phyloP scores from a whole-genome alignment of 2,113 vertebrate species.

The Pseudorhombus dupliciocellatus region DNA sequence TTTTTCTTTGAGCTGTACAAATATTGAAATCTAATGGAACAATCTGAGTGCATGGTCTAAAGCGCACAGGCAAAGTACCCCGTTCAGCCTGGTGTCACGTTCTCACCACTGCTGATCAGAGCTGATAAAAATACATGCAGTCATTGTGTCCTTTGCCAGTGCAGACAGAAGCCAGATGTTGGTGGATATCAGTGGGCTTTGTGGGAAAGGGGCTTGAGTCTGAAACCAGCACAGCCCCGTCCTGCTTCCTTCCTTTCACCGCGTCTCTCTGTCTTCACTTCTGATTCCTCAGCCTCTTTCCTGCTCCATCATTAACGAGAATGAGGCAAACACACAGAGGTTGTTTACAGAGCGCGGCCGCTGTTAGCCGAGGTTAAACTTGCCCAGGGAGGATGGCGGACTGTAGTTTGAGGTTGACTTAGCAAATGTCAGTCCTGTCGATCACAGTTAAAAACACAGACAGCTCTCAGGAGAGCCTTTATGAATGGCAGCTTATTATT shows the following conservation, averaged over 20 bases:
- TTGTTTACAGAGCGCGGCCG: constrained; percentile 52
- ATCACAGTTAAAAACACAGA: constrained; percentile 68
- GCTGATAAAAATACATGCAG: no score
- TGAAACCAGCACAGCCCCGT: background rate
- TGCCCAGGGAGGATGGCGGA: constrained; percentile 57
- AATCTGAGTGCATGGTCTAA: no score
- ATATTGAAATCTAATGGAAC: no score
- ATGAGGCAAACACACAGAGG: constrained; percentile 12
- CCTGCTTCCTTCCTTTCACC: constrained; percentile 4
- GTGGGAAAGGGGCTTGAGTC: no score
- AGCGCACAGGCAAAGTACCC: no score
- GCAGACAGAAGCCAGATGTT: no score
- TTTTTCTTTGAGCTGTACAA: no score
- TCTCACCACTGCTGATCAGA: no score
- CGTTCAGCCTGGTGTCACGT: no score
- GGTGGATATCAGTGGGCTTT: no score
- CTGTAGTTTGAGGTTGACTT: constrained; percentile 64
- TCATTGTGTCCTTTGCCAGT: no score
- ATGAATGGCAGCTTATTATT: constrained; percentile 74
- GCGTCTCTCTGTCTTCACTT: background rate
- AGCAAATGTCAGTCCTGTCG: constrained; percentile 78
- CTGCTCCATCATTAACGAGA: constrained; percentile 12
- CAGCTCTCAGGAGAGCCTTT: constrained; percentile 53
- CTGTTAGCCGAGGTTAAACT: constrained; percentile 63
- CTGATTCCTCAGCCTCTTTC: constrained; percentile 22